Evolutionary conservation across 2,888 invertebrate genomes (phyloP).

Genomic region (Cecidostiba fungosa): DNA sequence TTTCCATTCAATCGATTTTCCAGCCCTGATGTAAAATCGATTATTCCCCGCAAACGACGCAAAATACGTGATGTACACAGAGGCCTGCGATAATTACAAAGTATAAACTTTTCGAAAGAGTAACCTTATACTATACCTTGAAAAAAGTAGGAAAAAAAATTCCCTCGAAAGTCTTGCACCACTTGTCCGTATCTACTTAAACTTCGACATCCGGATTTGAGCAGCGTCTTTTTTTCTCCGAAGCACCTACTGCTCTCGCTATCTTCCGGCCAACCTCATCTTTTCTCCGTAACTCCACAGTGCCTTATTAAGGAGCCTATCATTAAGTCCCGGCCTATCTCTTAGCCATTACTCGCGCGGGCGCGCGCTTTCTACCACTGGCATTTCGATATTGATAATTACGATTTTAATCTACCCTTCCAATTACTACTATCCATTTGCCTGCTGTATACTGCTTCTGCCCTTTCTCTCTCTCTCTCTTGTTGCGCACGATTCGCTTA

Average conservation of each 20-base stretch:
- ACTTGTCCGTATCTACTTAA: not conserved
- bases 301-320: slow-evolving; percentile 77
- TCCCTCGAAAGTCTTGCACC: not conserved
- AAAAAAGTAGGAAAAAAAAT: too few species aligned
- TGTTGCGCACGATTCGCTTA: slow-evolving; percentile 56
- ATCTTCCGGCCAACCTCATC: slow-evolving; percentile 49
- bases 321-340: slow-evolving; percentile 75
- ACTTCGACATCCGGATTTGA: not conserved
- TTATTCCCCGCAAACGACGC: too few species aligned
- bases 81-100: too few species aligned
- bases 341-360: slow-evolving; percentile 71
- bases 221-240: slow-evolving; percentile 24
- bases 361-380: slow-evolving; percentile 70
- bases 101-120: too few species aligned
- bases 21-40: too few species aligned
- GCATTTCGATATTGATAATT: slow-evolving; percentile 75
- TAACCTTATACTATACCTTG: too few species aligned
- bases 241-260: slow-evolving; percentile 27
- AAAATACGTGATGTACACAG: too few species aligned
- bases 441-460: slow-evolving; percentile 63
- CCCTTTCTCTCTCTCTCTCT: not conserved
- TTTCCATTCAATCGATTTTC: too few species aligned
- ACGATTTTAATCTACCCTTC: slow-evolving; percentile 75
- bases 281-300: slow-evolving; percentile 64
- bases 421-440: slow-evolving; percentile 73